phyloP scores from a whole-genome alignment of 2,113 vertebrate species.

The Rhinolophus ferrumequinum region DNA sequence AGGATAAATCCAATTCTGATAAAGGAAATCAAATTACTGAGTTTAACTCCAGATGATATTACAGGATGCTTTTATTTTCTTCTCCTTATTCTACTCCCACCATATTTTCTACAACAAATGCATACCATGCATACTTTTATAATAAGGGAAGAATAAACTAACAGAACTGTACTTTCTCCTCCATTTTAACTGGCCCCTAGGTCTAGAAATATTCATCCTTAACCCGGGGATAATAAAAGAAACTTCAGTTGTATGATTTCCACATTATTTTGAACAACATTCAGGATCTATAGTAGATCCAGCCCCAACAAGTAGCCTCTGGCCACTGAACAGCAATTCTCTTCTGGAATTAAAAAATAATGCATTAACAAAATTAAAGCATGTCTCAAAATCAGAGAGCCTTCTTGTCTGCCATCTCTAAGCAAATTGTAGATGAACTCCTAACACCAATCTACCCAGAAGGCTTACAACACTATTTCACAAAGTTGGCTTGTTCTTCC shows the following conservation, averaged over 20 bases:
- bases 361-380: slow-evolving; percentile 24
- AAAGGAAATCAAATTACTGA: slow-evolving; percentile 44
- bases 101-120: neutral
- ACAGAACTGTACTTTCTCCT: neutral
- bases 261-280: slow-evolving; percentile 1
- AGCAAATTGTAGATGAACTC: neutral
- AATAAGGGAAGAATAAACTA: neutral
- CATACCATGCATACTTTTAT: neutral
- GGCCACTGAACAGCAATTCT: slow-evolving; percentile 9
- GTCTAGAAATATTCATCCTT: neutral
- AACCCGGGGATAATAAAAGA: neutral
- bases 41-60: neutral
- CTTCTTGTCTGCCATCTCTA: neutral
- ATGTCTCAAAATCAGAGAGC: neutral
- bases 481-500: neutral
- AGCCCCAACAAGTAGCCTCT: slow-evolving; percentile 6
- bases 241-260: neutral
- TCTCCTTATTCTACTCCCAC: neutral
- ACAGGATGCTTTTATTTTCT: neutral
- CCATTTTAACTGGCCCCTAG: neutral
- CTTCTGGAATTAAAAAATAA: slow-evolving; percentile 42
- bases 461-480: neutral
- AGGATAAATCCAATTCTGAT: slow-evolving; percentile 20
- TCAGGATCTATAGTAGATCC: neutral
- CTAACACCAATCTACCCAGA: neutral